Conservation (phyloP, 2,113 vertebrate genomes). For the Mungos mungo region DNA sequence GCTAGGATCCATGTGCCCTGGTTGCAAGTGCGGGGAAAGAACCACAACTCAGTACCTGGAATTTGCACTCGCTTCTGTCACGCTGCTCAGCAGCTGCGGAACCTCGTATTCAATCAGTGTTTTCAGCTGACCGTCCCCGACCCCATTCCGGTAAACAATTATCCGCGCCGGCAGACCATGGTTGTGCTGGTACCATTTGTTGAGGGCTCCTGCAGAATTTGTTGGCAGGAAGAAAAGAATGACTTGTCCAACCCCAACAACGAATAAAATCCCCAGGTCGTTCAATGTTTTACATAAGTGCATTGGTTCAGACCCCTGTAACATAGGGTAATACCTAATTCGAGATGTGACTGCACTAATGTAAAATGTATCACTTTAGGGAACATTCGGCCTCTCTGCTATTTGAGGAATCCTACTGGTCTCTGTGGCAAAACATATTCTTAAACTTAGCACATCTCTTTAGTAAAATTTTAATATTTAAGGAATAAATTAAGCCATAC, state of each 20-base stretch:
- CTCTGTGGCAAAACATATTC: neutral
- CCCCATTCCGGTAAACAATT: constrained; percentile 80
- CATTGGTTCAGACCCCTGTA: neutral
- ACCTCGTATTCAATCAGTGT: constrained; percentile 69
- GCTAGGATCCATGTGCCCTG: accelerated
- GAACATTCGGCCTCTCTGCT: neutral
- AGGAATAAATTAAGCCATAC: constrained; percentile 22
- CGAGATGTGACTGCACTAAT: neutral
- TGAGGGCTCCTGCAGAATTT: constrained; percentile 75
- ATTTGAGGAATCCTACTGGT: neutral
- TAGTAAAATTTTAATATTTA: constrained; percentile 35
- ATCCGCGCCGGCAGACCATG: constrained; percentile 69
- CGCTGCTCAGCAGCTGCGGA: constrained; percentile 74
- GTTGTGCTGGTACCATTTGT: constrained; percentile 78
- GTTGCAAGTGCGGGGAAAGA: neutral
- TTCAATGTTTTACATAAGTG: neutral
- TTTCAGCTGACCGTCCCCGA: constrained; percentile 79
- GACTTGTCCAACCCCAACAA: neutral
- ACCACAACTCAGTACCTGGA: constrained; percentile 45
- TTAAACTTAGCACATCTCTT: neutral
- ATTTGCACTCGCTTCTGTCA: constrained; percentile 24
- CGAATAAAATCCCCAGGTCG: neutral
- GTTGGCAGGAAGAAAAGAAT: neutral
- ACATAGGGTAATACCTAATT: neutral
- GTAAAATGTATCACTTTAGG: neutral